Evolutionary conservation across 1,140 invertebrate genomes (phyloP), one percentile per base, ranked within the genome.

Genomic region (Aleiodes sp.): DNA sequence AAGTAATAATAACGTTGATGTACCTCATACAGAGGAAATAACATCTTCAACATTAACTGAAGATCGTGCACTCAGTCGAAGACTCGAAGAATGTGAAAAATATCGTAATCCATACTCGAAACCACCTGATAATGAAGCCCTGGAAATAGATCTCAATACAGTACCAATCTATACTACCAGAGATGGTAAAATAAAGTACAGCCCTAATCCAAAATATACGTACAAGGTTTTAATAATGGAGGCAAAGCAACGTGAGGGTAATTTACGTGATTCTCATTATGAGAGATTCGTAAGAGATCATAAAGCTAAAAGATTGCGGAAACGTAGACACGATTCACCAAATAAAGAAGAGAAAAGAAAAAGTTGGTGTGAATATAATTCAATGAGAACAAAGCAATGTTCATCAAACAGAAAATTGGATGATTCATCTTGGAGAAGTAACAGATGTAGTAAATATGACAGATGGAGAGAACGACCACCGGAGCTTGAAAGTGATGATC

Each of bases 121-220:
- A 59, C 24, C 52, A 9, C 14, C 41, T 9, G 67, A 12, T 41
- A 26, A 10, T 21, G 65, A 70, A 31, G 39, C 60, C 2, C 16
- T 64, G 8, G 68, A 68, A 43, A 65, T 62, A 29, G 79, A 83
- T 72, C 71, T 83, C 16, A 81, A 86, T 43, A 78, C 76, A 52
- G 82, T 86, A 73, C 84, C 85, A 60, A 78, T 86, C 35, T 86
- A 86, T 31, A 85, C 82, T 60, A 86, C 84, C 21, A 86, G 84
- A 73, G 85, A 86, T 59, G 85, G 85, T 19, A 86, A 85, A 71
- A 85, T 86, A 64, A 85, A 78, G 6, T 86, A 85, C 63, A 86
- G 85, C 68, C 84, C 84, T 14, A 86, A 86, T 73, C 76, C 82
- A 7, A 82, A 76, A 64, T 85, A 80, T 29, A 84, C 82, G 0